Percentiles rank a stretch among this genome's conserved stretches.
phyloP scores from a whole-genome alignment of 2,888 invertebrate genomes.

The Polydrusus tereticollis region DNA sequence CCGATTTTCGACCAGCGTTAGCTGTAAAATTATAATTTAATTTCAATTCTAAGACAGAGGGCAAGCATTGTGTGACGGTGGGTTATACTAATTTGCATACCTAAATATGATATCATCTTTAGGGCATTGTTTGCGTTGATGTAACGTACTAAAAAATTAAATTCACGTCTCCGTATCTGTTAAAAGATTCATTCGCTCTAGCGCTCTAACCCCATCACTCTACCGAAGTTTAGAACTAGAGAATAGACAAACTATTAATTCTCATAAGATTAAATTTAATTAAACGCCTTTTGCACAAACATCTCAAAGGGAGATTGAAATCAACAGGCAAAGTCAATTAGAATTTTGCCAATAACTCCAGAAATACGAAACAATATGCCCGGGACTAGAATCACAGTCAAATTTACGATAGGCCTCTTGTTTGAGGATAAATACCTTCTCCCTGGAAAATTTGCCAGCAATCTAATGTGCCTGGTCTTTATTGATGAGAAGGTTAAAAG shows the following conservation, averaged over 20 bases:
- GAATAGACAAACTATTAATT: constrained; percentile 21
- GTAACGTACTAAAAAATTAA: too few species aligned
- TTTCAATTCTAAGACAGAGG: neutral
- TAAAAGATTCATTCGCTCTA: neutral
- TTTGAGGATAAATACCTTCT: constrained; percentile 27
- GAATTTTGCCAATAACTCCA: neutral
- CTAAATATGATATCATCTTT: neutral
- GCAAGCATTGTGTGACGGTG: neutral
- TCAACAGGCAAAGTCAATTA: constrained; percentile 14
- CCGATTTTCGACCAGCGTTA: too few species aligned
- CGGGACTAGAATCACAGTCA: constrained; percentile 11
- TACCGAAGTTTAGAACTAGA: neutral
- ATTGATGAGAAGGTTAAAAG: too few species aligned
- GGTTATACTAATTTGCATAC: neutral
- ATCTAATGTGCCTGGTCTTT: too few species aligned
- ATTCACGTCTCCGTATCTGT: too few species aligned
- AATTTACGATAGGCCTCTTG: constrained; percentile 32
- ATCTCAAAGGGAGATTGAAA: constrained; percentile 19
- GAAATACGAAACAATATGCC: constrained; percentile 33
- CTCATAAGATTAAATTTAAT: constrained; percentile 30
- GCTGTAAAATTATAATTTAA: neutral
- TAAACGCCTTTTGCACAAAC: constrained; percentile 17
- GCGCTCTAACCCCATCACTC: neutral
- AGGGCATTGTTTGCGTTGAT: neutral
- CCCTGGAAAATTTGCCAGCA: neutral